Evolutionary conservation across 2,113 vertebrate genomes (phyloP).

Genomic region (Micronycteris hirsuta): DNA sequence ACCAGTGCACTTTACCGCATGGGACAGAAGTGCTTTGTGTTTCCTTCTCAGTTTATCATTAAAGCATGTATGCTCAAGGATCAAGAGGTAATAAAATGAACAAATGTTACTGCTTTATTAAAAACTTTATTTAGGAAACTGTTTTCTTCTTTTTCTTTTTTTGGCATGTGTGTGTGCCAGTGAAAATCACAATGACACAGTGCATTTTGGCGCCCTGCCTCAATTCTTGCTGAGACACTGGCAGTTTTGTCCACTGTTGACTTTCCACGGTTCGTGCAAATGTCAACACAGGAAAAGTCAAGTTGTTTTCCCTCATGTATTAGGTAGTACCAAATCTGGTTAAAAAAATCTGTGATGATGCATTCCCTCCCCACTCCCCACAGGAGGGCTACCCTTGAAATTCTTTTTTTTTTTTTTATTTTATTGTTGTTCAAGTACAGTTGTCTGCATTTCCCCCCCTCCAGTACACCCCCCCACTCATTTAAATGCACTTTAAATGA

Average conservation of each 20-base stretch:
- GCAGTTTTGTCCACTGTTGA: background rate
- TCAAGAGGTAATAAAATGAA: background rate
- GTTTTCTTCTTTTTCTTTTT: too few species aligned
- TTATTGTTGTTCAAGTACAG: too few species aligned
- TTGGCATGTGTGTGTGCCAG: background rate
- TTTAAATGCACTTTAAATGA: too few species aligned
- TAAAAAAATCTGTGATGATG: background rate
- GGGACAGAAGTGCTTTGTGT: background rate
- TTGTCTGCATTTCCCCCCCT: too few species aligned
- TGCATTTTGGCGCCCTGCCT: background rate
- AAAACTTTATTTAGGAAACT: background rate
- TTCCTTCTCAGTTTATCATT: background rate
- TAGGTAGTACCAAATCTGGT: background rate
- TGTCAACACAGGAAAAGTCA: background rate
- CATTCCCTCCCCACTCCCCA: background rate
- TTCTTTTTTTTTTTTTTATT: too few species aligned
- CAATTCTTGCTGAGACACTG: background rate
- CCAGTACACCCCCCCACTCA: too few species aligned
- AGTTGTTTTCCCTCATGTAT: background rate
- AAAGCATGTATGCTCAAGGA: background rate
- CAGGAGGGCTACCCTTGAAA: too few species aligned
- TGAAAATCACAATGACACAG: background rate
- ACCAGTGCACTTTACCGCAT: background rate
- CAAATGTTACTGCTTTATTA: background rate
- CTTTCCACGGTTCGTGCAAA: background rate